These are phyloP conservation scores for Petrocephalus microphthalmus DNA, from an alignment of 2,113 vertebrate genomes.

Conservation along the genomic window DNA sequence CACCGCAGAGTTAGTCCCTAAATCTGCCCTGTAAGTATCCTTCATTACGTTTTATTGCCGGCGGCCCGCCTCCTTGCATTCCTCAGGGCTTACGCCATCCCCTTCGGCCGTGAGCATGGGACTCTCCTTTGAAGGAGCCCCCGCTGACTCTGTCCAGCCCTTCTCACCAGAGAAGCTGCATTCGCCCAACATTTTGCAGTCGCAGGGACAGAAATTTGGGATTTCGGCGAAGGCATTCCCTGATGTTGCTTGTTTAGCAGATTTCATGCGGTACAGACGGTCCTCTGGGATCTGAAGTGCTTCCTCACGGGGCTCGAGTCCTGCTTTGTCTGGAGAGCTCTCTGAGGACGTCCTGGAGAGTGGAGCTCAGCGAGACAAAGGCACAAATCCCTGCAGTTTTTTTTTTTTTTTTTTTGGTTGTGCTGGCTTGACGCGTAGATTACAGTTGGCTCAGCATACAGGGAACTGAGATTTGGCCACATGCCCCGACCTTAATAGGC, in stretches of 20 bases:
- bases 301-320: background rate
- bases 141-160: background rate
- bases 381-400: background rate
- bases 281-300: background rate
- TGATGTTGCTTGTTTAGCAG: background rate
- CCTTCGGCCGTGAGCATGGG: background rate
- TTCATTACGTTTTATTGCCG: conserved; percentile 49
- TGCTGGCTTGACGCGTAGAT: conserved; percentile 35
- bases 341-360: background rate
- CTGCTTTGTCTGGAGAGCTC: background rate
- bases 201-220: background rate
- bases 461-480: conserved; percentile 35
- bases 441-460: conserved; percentile 33
- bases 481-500: conserved; percentile 42
- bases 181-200: background rate
- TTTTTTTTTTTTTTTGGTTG: conserved; percentile 26
- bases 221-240: background rate
- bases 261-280: background rate
- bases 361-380: background rate
- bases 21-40: conserved; percentile 42
- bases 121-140: background rate
- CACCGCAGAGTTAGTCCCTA: conserved; percentile 37
- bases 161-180: background rate
- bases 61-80: conserved; percentile 40
- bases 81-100: background rate